phyloP scores from a whole-genome alignment of 1,140 invertebrate genomes.

The Zaprionus africanus region DNA sequence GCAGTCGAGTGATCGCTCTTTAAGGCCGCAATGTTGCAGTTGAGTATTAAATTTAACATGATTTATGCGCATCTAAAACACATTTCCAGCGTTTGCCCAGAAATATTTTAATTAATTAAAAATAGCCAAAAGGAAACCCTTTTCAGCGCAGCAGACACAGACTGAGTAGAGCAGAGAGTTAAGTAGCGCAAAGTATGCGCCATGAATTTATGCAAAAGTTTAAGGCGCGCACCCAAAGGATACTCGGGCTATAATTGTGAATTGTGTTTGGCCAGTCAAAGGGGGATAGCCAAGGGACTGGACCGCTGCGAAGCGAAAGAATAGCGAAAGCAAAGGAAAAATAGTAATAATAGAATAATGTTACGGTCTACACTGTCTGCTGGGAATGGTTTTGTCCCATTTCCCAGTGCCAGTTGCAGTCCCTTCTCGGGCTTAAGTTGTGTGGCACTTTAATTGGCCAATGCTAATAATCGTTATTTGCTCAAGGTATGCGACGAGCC shows the following conservation, averaged over 20 bases:
- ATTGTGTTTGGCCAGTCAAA: constrained; percentile 23
- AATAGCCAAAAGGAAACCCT: constrained; percentile 59
- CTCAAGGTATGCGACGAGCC: background rate
- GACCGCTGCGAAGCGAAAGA: background rate
- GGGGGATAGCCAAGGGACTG: background rate
- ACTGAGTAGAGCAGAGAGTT: constrained; percentile 34
- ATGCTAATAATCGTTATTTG: constrained; percentile 27
- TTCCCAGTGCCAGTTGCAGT: background rate
- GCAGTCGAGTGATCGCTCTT: constrained; percentile 18
- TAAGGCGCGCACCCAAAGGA: constrained; percentile 21
- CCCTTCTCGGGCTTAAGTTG: constrained; percentile 36
- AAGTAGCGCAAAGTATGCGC: constrained; percentile 65
- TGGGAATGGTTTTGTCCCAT: constrained; percentile 34
- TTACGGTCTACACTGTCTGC: constrained; percentile 41
- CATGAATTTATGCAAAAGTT: constrained; percentile 53
- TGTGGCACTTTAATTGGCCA: constrained; percentile 66
- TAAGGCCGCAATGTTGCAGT: constrained; percentile 27
- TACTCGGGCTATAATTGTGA: constrained; percentile 35
- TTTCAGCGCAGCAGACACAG: constrained; percentile 33
- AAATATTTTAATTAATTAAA: constrained; percentile 76
- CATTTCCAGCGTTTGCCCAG: constrained; percentile 31
- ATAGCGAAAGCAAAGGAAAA: constrained; percentile 7
- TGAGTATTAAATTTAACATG: constrained; percentile 25
- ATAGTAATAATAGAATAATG: constrained; percentile 44
- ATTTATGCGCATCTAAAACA: constrained; percentile 34